Evolutionary conservation across 2,113 vertebrate genomes (phyloP).

Genomic region (Siniperca chuatsi): DNA sequence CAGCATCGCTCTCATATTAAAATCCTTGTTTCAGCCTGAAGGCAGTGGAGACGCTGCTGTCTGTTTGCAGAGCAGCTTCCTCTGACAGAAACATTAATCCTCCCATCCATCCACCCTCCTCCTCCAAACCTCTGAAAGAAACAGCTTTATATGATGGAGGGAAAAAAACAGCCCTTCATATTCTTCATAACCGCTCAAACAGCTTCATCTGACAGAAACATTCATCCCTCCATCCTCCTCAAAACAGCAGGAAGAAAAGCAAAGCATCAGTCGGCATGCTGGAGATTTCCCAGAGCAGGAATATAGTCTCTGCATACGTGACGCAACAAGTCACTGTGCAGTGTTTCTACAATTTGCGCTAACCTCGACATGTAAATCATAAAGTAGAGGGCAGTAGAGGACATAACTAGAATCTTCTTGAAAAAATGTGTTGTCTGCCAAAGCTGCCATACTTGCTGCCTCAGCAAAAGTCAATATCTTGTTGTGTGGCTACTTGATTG

Average conservation of each 20-base stretch:
- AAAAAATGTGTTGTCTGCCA: not conserved
- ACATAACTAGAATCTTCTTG: not conserved
- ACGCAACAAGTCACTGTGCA: not conserved
- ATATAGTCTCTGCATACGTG: conserved; percentile 24
- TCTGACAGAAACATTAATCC: conserved; percentile 76
- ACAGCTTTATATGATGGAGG: conserved; percentile 49
- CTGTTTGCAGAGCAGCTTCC: conserved; percentile 73
- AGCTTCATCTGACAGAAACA: conserved; percentile 47
- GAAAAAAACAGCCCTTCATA: conserved; percentile 14
- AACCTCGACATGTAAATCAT: not conserved
- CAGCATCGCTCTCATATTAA: conserved; percentile 64
- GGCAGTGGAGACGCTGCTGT: conserved; percentile 71
- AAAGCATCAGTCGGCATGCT: not conserved
- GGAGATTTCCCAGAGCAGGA: not conserved
- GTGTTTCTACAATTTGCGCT: not conserved
- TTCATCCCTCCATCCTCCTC: conserved; percentile 49
- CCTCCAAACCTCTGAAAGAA: conserved; percentile 60
- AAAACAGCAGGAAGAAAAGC: conserved; percentile 11
- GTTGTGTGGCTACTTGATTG: not conserved
- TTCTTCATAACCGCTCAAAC: conserved; percentile 1
- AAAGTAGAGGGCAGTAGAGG: not conserved
- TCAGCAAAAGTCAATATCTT: not conserved
- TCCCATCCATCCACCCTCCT: conserved; percentile 64
- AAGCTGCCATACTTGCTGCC: not conserved
- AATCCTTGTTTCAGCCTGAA: conserved; percentile 68